These are phyloP conservation scores for Climacteris rufus DNA, from an alignment of 2,113 vertebrate genomes.

Conservation along the genomic window DNA sequence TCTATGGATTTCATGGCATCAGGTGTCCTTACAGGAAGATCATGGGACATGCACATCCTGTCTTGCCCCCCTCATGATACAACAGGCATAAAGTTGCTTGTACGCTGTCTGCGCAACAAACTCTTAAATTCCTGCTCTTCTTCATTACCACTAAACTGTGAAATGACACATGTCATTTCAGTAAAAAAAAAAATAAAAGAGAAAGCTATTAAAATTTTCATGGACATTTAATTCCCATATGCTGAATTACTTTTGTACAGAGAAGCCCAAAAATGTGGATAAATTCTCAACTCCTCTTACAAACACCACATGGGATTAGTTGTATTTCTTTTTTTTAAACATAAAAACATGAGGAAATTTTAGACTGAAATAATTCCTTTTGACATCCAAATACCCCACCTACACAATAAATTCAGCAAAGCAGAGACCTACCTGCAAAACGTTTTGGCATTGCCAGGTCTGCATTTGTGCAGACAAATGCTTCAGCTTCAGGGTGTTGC, in stretches of 20 bases:
- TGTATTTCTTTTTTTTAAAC: neutral
- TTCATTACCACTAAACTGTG: neutral
- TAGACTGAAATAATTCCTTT: neutral
- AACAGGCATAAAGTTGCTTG: neutral
- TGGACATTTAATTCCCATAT: neutral
- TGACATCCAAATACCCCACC: neutral
- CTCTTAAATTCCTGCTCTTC: neutral
- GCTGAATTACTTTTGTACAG: neutral
- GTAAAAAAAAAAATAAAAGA: slow-evolving; percentile 31
- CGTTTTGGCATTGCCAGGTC: neutral
- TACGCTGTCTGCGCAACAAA: neutral
- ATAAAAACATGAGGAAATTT: neutral
- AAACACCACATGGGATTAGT: neutral
- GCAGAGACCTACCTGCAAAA: neutral
- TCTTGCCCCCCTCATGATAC: neutral
- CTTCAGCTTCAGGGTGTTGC: neutral
- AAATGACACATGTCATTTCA: neutral
- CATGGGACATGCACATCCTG: neutral
- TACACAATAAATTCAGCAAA: neutral
- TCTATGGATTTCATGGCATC: neutral
- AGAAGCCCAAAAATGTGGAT: neutral
- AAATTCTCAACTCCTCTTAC: neutral
- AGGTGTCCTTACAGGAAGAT: neutral
- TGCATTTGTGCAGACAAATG: neutral
- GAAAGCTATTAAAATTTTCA: neutral